Percentiles rank a stretch among this genome's conserved stretches.
These are phyloP conservation scores for Macropodus opercularis DNA, from an alignment of 2,797 vertebrate genomes.

Conservation along the genomic window DNA sequence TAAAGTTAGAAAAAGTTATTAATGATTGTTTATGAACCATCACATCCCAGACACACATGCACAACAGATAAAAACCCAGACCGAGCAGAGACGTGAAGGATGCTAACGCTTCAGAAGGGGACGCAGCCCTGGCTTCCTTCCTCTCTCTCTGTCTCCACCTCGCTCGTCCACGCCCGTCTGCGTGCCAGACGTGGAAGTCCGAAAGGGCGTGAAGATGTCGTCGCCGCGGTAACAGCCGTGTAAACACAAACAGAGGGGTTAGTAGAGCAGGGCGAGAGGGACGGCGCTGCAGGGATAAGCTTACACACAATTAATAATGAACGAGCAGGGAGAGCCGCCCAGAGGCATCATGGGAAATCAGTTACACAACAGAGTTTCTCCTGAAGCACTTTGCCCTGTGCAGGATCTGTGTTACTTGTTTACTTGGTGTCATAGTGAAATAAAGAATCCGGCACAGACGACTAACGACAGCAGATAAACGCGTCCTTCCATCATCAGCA, in stretches of 20 bases:
- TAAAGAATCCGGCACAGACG: neutral
- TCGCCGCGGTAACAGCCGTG: slow-evolving; percentile 54
- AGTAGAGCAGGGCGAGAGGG: slow-evolving; percentile 12
- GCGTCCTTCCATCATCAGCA: too few relatives aligned
- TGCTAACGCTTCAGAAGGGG: slow-evolving; percentile 10
- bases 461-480: too few relatives aligned
- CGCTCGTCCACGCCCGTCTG: slow-evolving; percentile 13
- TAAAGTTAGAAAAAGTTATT: too few relatives aligned
- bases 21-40: too few relatives aligned
- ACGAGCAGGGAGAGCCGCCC: slow-evolving; percentile 5
- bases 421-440: too few relatives aligned
- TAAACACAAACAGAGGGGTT: slow-evolving; percentile 74
- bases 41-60: too few relatives aligned
- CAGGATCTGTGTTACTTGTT: neutral
- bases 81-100: neutral
- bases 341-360: slow-evolving; percentile 1
- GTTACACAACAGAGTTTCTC: neutral
- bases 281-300: slow-evolving; percentile 2
- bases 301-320: slow-evolving; percentile 28
- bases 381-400: too few relatives aligned
- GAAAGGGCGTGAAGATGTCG: slow-evolving; percentile 41
- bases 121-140: slow-evolving; percentile 13
- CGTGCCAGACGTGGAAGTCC: slow-evolving; percentile 47
- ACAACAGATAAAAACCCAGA: fast-evolving
- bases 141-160: neutral